Conservation (phyloP, 2,888 invertebrate species). For the Stenolophus ochropezus region DNA sequence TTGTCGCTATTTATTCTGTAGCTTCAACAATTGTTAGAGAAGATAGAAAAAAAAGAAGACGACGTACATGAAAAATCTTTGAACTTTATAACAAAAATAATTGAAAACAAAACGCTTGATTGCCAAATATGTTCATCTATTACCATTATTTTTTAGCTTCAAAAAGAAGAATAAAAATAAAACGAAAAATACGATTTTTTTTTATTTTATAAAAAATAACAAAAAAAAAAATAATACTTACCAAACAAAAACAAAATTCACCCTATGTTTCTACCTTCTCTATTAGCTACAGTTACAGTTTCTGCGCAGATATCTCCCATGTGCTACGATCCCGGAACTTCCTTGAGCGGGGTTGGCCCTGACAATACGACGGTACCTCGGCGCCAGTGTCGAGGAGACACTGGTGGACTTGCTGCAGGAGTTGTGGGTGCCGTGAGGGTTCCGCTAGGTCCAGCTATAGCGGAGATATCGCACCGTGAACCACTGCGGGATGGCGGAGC, state of each 20-base stretch:
- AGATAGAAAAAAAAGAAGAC: not conserved
- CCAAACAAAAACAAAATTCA: not conserved
- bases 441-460: constrained; percentile 78
- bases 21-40: not conserved
- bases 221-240: not conserved
- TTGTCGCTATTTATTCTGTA: not conserved
- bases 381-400: constrained; percentile 81
- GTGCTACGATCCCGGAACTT: constrained; percentile 66
- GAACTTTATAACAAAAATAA: not conserved
- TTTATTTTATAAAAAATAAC: not conserved
- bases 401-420: constrained; percentile 84
- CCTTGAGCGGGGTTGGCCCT: constrained; percentile 63
- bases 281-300: not conserved
- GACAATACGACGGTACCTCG: constrained; percentile 67
- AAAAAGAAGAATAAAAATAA: no score
- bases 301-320: not conserved
- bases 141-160: no score
- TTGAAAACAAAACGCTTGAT: no score
- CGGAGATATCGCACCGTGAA: constrained; percentile 81
- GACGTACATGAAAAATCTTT: not conserved
- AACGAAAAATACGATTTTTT: no score
- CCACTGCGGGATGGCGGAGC: constrained; percentile 84
- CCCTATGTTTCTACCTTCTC: not conserved
- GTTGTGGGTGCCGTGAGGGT: constrained; percentile 85
- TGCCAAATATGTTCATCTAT: no score